Conservation (phyloP, 1,140 invertebrate genomes). For the Caenorhabditis inopinata region DNA sequence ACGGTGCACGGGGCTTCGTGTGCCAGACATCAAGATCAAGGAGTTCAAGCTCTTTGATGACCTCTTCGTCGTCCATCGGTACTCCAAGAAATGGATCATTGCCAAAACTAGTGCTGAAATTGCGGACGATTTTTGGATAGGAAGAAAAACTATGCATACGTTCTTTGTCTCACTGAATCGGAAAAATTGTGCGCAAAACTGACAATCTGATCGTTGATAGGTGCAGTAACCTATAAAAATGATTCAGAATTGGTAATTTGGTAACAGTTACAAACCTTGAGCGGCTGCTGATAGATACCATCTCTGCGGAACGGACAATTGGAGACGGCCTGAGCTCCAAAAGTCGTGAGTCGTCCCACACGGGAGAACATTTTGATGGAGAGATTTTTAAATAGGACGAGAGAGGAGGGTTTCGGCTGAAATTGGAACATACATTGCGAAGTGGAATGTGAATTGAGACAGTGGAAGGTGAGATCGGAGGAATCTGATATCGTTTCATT, state of each 20-base stretch:
- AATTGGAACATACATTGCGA: not conserved
- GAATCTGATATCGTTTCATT: too few species aligned
- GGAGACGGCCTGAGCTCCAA: constrained; percentile 8
- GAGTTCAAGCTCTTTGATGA: constrained; percentile 12
- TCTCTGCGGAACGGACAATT: constrained; percentile 27
- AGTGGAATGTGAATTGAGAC: not conserved
- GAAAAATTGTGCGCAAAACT: constrained; percentile 16
- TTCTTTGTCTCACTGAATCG: constrained; percentile 16
- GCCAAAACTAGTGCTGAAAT: not conserved
- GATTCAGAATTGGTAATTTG: too few species aligned
- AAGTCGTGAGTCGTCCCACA: constrained; percentile 19
- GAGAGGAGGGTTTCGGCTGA: not conserved
- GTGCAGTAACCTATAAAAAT: constrained; percentile 13
- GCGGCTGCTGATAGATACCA: constrained; percentile 14
- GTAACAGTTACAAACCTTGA: not conserved
- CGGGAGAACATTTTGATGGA: constrained; percentile 29
- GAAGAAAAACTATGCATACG: not conserved
- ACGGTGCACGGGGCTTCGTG: not conserved
- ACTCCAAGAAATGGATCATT: constrained; percentile 20
- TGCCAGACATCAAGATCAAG: not conserved
- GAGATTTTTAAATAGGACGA: too few species aligned
- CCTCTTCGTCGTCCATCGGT: constrained; percentile 3
- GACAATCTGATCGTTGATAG: constrained; percentile 2
- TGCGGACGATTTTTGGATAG: not conserved
- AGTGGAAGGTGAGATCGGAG: not conserved